Evolutionary conservation across 2,888 invertebrate species (phyloP), one percentile per base, ranked within the genome.

Genomic region (Portevinia maculata): DNA sequence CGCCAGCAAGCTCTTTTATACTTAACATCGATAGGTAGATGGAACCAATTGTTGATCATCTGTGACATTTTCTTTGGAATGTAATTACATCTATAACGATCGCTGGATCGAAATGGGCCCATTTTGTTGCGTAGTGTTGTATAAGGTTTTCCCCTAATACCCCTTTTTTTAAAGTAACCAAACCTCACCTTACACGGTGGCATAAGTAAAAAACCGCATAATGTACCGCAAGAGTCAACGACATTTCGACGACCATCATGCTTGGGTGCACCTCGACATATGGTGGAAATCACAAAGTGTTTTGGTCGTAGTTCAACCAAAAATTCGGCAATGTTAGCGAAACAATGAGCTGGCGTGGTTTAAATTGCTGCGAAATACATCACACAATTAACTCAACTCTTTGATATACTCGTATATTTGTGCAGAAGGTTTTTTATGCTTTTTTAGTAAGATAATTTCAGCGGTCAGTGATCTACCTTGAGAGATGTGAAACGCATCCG

Each of bases 191-290:
- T 15, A 5, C 13, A n/a, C 4, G 13, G 34, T 62, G 60, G 17
- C 46, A 73, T n/a, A 39, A 65, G 21, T 17, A 30, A 30, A 53
- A 5, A 19, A 8, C 39, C 52, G 41, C 39, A 62, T 8, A 17
- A n/a, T 44, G 24, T 39, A 64, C n/a, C 11, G 19, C n/a, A 28
- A 73, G 59, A 46, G 50, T 50, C 57, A 57, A 74, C 48, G 39
- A 70, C 81, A 65, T 48, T 57, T 62, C 28, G 81, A 28, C 67
- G 81, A 28, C 67, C 83, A 71, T 75, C 67, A 83, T 34, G 71
- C 37, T 76, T 52, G 48, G 62, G 8, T 71, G 83, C 71, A 44
- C 28, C 17, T 28, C 4, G 15, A 41, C 70, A 39, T 32, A 32
- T 69, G 69, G 28, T 60, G 74, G 74, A 74, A 64, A 59, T 70